These are phyloP conservation scores for Macaria liturata DNA, from an alignment of 2,888 invertebrate genomes.

Conservation along the genomic window DNA sequence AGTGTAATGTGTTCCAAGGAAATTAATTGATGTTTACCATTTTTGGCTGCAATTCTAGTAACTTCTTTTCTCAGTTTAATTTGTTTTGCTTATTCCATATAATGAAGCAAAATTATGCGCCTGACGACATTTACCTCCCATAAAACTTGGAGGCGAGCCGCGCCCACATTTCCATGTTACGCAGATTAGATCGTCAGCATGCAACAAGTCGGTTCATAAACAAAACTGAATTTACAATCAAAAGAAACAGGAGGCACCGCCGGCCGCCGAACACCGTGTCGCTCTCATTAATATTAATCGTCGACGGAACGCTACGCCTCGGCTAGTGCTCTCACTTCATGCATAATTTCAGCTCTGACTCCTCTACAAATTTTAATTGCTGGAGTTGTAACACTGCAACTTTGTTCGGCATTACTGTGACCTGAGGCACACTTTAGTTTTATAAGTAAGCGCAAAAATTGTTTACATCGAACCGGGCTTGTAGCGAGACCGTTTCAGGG, in stretches of 20 bases:
- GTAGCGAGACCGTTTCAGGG: constrained; percentile 32
- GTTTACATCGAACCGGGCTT: constrained; percentile 24
- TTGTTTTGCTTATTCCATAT: too few species aligned
- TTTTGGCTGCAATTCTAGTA: too few species aligned
- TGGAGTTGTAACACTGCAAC: constrained; percentile 59
- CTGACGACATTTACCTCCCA: too few species aligned
- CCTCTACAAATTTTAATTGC: constrained; percentile 74
- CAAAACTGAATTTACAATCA: constrained; percentile 71
- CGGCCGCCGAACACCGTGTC: constrained; percentile 65
- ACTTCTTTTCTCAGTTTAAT: too few species aligned
- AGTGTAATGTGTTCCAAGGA: too few species aligned
- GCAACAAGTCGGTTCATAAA: constrained; percentile 63
- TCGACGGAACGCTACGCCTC: constrained; percentile 53
- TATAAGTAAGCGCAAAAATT: constrained; percentile 42
- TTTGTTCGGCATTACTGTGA: constrained; percentile 49
- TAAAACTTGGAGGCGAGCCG: constrained; percentile 1
- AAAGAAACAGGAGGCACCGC: constrained; percentile 63
- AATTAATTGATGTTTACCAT: too few species aligned
- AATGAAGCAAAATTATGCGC: too few species aligned
- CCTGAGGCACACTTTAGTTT: constrained; percentile 43
- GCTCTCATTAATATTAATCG: constrained; percentile 80
- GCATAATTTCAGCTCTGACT: constrained; percentile 71
- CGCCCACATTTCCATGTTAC: constrained; percentile 10
- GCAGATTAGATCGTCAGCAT: constrained; percentile 45
- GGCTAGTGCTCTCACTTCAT: constrained; percentile 70